Evolutionary conservation across 2,888 invertebrate species (phyloP).

Genomic region (Drosophila eohydei): DNA sequence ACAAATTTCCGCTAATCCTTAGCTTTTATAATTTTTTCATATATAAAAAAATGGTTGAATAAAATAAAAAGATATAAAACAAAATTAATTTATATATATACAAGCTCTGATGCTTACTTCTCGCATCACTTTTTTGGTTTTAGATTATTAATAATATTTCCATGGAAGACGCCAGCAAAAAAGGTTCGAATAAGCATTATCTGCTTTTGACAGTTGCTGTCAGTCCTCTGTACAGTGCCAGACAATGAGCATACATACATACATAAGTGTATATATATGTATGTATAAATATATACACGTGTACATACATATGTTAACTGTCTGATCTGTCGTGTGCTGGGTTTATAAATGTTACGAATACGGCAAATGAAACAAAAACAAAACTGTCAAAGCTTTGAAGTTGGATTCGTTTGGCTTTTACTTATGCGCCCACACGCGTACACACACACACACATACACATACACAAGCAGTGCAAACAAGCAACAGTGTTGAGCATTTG

Average conservation of each 20-base stretch:
- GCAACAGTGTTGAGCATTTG: slow-evolving; percentile 44
- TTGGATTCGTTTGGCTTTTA: slow-evolving; percentile 54
- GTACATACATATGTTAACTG: slow-evolving; percentile 23
- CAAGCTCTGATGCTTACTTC: background rate
- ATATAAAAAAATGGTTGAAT: too few species aligned
- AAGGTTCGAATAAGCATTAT: slow-evolving; percentile 22
- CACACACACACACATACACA: slow-evolving; percentile 17
- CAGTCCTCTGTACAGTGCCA: slow-evolving; percentile 2
- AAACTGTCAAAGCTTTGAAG: slow-evolving; percentile 51
- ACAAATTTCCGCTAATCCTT: too few species aligned
- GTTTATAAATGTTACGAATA: slow-evolving; percentile 37
- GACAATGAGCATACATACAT: background rate
- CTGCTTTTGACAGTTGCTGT: slow-evolving; percentile 40
- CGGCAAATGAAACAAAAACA: slow-evolving; percentile 42
- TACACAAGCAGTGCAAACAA: slow-evolving; percentile 31
- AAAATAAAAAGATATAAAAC: background rate
- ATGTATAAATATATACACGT: background rate
- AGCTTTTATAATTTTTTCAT: too few species aligned
- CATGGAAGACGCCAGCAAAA: background rate
- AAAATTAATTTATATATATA: background rate
- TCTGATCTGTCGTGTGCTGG: slow-evolving; percentile 42
- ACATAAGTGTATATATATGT: background rate
- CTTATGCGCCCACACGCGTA: slow-evolving; percentile 26
- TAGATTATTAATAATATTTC: slow-evolving; percentile 6
- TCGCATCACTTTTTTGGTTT: background rate